A percentile compares a stretch with the other conserved stretches of the same genome.
These are phyloP conservation scores for Tridacna crocea DNA, from an alignment of 2,888 invertebrate genomes.

Conservation along the genomic window DNA sequence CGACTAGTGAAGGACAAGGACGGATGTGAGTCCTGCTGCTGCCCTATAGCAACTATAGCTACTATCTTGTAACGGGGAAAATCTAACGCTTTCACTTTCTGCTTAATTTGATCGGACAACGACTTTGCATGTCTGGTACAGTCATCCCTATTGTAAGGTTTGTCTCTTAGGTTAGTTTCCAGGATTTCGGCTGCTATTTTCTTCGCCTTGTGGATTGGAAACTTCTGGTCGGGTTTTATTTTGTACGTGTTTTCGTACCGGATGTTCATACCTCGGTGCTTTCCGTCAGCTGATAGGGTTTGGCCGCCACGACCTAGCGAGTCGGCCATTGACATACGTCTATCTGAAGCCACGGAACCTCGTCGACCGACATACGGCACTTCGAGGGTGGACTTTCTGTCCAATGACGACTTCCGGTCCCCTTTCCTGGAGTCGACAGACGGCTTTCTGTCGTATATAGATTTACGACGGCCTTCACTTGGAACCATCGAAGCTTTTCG, in stretches of 20 bases:
- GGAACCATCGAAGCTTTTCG: slow-evolving; percentile 55
- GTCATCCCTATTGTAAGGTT: slow-evolving; percentile 70
- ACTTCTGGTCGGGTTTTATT: slow-evolving; percentile 70
- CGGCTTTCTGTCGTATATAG: slow-evolving; percentile 23
- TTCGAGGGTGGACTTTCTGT: slow-evolving; percentile 6
- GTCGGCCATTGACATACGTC: slow-evolving; percentile 55
- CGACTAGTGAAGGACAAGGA: slow-evolving; percentile 74
- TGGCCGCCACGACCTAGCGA: slow-evolving; percentile 63
- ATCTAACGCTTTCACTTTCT: slow-evolving; percentile 72
- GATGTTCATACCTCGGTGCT: slow-evolving; percentile 55
- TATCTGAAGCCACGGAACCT: background rate
- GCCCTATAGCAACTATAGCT: slow-evolving; percentile 73
- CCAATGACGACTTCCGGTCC: slow-evolving; percentile 35
- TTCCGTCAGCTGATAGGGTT: slow-evolving; percentile 64
- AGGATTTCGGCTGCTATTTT: slow-evolving; percentile 68
- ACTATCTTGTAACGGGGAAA: slow-evolving; percentile 75
- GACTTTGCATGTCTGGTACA: slow-evolving; percentile 66
- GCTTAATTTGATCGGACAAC: slow-evolving; percentile 74
- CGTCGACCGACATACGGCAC: slow-evolving; percentile 14
- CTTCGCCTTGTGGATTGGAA: slow-evolving; percentile 62
- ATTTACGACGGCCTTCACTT: slow-evolving; percentile 30
- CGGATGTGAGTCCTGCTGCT: slow-evolving; percentile 60
- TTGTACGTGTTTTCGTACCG: slow-evolving; percentile 77
- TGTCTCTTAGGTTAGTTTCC: slow-evolving; percentile 62
- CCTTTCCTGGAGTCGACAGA: slow-evolving; percentile 22